Percentiles rank a stretch among this genome's conserved stretches.
Evolutionary conservation across 2,888 invertebrate genomes (phyloP).

Genomic region (Tuberolachnus salignus): DNA sequence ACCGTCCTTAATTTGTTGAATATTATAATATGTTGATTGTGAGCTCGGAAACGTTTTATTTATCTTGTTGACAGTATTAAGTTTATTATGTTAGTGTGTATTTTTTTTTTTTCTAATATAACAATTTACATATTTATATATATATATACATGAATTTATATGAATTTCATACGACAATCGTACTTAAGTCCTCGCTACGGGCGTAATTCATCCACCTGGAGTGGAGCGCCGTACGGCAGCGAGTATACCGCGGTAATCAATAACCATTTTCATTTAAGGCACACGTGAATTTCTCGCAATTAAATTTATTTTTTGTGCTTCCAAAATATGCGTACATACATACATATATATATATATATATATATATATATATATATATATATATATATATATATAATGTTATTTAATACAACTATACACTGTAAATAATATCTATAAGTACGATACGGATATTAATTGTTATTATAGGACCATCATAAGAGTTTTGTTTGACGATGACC

Average conservation of each 20-base stretch:
- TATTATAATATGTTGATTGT: conserved; percentile 16
- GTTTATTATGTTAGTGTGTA: conserved; percentile 40
- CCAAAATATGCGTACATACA: neutral
- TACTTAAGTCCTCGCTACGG: conserved; percentile 45
- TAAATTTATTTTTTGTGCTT: conserved; percentile 46
- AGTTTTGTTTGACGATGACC: neutral
- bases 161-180: conserved; percentile 29
- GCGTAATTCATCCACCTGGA: conserved; percentile 42
- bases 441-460: neutral
- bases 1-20: conserved; percentile 37
- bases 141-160: neutral
- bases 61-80: conserved; percentile 55
- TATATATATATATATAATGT: neutral
- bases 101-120: conserved; percentile 15
- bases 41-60: conserved; percentile 13
- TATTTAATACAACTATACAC: neutral
- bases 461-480: too few relatives aligned
- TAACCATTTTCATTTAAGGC: neutral
- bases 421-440: conserved; percentile 5
- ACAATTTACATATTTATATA: neutral
- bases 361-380: neutral
- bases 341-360: neutral
- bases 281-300: conserved; percentile 22
- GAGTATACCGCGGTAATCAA: neutral
- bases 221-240: conserved; percentile 46